A percentile compares a stretch with the other conserved stretches of the same genome.
Conservation (phyloP, 2,888 invertebrate genomes). For the Rotaria sp. region DNA sequence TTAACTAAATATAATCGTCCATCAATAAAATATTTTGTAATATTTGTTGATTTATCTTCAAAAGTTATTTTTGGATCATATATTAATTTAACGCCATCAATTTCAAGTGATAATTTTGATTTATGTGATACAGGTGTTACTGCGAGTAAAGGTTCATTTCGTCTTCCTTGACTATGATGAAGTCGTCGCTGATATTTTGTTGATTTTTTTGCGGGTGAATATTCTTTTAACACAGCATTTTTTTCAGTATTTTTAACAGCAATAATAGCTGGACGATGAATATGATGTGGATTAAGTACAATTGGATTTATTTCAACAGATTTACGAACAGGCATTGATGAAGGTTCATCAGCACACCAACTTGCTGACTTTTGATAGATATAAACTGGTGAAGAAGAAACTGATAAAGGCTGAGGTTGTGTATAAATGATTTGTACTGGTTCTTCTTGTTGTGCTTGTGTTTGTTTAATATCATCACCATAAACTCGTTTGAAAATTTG, state of each 20-base stretch:
- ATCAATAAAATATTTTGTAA: neutral
- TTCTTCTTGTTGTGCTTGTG: too few relatives aligned
- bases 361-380: neutral
- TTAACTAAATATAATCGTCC: slow-evolving; percentile 20
- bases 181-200: neutral
- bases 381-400: neutral
- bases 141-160: neutral
- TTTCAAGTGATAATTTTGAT: neutral
- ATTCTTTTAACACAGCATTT: neutral
- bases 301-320: neutral
- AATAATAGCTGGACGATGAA: neutral
- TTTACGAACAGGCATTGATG: neutral
- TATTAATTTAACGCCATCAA: neutral
- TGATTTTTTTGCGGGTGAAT: neutral
- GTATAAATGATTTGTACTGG: neutral
- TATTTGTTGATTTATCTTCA: neutral
- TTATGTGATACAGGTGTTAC: neutral
- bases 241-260: neutral
- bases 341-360: neutral
- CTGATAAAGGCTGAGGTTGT: neutral
- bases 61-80: neutral
- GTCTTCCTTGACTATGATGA: neutral
- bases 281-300: neutral
- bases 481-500: neutral
- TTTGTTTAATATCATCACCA: neutral